Evolutionary conservation across 2,888 invertebrate species (phyloP).

Genomic region (Lampropteryx suffumata): DNA sequence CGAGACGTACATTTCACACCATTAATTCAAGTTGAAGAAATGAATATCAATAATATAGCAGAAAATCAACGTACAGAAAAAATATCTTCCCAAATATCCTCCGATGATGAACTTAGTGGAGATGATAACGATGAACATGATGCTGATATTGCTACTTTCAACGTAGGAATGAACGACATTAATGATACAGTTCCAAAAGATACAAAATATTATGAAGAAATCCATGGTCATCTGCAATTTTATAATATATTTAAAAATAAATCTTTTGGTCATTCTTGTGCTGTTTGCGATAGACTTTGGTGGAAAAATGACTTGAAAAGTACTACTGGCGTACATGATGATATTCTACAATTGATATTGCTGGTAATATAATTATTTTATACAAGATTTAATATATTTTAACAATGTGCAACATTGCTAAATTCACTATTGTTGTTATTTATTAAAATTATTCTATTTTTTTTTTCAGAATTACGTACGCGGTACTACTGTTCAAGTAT

Average conservation of each 20-base stretch:
- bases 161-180: conserved; percentile 39
- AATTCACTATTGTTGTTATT: conserved; percentile 22
- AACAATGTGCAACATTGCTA: too few species aligned
- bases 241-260: conserved; percentile 33
- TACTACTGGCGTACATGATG: conserved; percentile 33
- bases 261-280: conserved; percentile 37
- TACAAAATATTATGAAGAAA: conserved; percentile 37
- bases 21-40: conserved; percentile 36
- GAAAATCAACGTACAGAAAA: too few species aligned
- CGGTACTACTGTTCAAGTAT: conserved; percentile 32
- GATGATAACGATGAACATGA: too few species aligned
- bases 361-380: conserved; percentile 16
- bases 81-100: conserved; percentile 36
- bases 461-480: conserved; percentile 17
- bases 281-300: conserved; percentile 37
- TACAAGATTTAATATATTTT: conserved; percentile 15
- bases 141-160: too few species aligned
- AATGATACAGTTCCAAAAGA: conserved; percentile 40
- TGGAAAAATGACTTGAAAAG: conserved; percentile 32
- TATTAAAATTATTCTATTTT: background rate
- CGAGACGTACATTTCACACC: conserved; percentile 40
- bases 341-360: conserved; percentile 34
- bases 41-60: too few species aligned
- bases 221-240: conserved; percentile 35
- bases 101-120: too few species aligned